Conservation (phyloP, 2,113 vertebrate genomes). For the Myrmecophaga tridactyla region DNA sequence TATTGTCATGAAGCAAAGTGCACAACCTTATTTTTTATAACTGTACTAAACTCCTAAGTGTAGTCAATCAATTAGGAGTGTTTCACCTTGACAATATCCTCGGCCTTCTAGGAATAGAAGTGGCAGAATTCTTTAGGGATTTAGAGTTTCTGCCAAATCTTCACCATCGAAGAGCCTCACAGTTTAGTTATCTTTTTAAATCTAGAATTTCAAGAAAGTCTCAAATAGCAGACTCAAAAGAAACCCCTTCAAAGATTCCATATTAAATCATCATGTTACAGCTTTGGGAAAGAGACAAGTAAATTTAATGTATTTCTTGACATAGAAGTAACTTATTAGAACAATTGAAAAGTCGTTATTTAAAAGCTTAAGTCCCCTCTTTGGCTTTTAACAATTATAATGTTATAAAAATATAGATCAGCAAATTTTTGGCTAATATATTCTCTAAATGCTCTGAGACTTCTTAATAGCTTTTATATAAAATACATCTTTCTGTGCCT, state of each 20-base stretch:
- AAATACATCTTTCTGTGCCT: neutral
- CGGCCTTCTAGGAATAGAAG: neutral
- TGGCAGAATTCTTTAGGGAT: neutral
- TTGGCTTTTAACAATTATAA: neutral
- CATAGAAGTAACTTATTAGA: neutral
- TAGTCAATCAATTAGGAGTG: neutral
- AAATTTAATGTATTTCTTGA: neutral
- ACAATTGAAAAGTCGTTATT: neutral
- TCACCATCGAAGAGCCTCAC: neutral
- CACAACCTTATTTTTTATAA: neutral
- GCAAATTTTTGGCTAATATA: neutral
- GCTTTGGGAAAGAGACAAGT: neutral
- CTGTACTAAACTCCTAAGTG: neutral
- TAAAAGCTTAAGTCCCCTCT: neutral
- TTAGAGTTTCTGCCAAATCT: neutral
- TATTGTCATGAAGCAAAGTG: neutral
- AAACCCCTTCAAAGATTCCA: neutral
- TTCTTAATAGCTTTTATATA: neutral
- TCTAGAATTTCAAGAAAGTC: neutral
- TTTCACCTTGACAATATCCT: neutral
- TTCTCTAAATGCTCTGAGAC: neutral
- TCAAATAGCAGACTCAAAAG: neutral
- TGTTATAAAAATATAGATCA: neutral
- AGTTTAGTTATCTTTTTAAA: neutral
- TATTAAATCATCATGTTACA: neutral